Evolutionary conservation across 2,888 invertebrate genomes (phyloP), one percentile per base, ranked within the genome.

Genomic region (Rhagonycha lutea): DNA sequence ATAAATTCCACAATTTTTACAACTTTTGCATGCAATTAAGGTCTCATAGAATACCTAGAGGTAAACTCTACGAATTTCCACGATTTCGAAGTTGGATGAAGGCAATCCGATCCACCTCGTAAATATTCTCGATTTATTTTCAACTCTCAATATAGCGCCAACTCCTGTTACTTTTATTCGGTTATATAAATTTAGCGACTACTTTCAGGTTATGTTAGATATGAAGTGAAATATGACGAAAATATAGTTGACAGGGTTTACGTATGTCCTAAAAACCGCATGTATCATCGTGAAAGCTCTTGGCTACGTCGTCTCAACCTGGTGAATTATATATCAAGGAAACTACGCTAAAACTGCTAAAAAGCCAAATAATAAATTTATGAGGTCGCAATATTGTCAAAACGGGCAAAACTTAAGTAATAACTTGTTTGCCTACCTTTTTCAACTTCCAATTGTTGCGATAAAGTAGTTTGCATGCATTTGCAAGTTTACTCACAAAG

Each of bases 361-460:
- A 78, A 78, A 78, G 77, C 75, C 77, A 72, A 75, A 78, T 78
- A 75, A 75, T 75, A 78, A 78, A 78, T 78, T 78, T 78, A 78
- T 73, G 74, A 78, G 77, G 74, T 77, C 74, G 72, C 77, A 73
- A 70, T 73, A 78, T 75, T 70, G 72, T 60, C 32, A 28, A 72
- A 63, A 62, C 70, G 73, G 71, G 76, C 73, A 72, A 65, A 77
- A 78, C 73, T 78, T 78, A 75, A 73, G 75, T 78, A 78, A 78
- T 78, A 78, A 72, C 73, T 78, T 78, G 75, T 75, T 72, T 69
- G 72, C 74, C 74, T 74, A 72, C 71, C 65, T 68, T 71, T 62
- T 12, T 29, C 70, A 73, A 75, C 69, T 69, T 61, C 69, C 72
- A 69, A 72, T 23, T 67, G 29, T 67, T 10, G 60, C 60, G 65